phyloP scores from a whole-genome alignment of 2,797 vertebrate species.

The Pitangus sulphuratus region DNA sequence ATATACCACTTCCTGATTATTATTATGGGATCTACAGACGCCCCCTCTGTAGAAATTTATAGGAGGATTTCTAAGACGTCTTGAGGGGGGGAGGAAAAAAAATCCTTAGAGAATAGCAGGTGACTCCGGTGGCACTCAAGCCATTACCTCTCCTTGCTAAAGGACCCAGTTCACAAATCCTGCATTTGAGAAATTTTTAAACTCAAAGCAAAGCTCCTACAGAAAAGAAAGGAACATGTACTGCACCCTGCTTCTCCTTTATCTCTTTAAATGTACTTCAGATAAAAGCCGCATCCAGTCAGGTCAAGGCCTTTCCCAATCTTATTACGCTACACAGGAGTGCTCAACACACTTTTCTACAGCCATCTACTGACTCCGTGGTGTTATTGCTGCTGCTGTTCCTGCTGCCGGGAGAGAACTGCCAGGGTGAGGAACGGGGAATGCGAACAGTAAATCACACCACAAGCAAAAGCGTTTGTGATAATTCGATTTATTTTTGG shows the following conservation, averaged over 20 bases:
- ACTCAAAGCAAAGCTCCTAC: conserved; percentile 73
- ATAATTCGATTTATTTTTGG: background rate
- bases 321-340: conserved; percentile 72
- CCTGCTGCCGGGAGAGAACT: background rate
- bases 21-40: conserved; percentile 47
- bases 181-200: conserved; percentile 37
- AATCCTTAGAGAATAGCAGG: conserved; percentile 39
- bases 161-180: conserved; percentile 49
- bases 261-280: conserved; percentile 85
- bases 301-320: conserved; percentile 83
- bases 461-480: fast-evolving
- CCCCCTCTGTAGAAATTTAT: conserved; percentile 66
- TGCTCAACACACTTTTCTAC: conserved; percentile 82
- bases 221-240: conserved; percentile 72
- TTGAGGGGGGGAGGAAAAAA: background rate
- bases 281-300: conserved; percentile 83
- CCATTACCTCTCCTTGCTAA: conserved; percentile 44
- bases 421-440: background rate
- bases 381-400: conserved; percentile 76
- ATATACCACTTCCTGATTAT: conserved; percentile 59
- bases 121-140: conserved; percentile 53
- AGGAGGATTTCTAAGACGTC: conserved; percentile 42
- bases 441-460: background rate
- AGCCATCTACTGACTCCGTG: conserved; percentile 85
- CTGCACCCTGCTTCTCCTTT: conserved; percentile 76